These are phyloP conservation scores for Epicauta chinensis DNA, from an alignment of 1,140 invertebrate genomes.

Conservation along the genomic window DNA sequence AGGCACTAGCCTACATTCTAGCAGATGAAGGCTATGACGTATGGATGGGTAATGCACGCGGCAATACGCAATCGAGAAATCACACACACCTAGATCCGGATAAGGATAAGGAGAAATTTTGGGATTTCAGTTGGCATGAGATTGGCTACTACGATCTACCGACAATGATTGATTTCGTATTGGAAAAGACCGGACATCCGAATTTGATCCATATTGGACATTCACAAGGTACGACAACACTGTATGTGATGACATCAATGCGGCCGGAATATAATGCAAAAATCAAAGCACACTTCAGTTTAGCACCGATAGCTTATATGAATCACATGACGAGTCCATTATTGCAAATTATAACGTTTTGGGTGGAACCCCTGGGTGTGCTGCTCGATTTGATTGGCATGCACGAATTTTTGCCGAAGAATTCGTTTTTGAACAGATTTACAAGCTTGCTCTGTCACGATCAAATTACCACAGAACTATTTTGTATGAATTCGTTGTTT, in stretches of 20 bases:
- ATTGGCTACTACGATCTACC: slow-evolving; percentile 63
- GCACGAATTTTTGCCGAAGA: slow-evolving; percentile 51
- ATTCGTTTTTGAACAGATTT: slow-evolving; percentile 42
- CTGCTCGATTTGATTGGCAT: slow-evolving; percentile 43
- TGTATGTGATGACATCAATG: slow-evolving; percentile 42
- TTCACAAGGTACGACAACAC: slow-evolving; percentile 56
- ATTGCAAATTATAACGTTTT: slow-evolving; percentile 34
- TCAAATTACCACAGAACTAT: slow-evolving; percentile 41
- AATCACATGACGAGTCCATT: slow-evolving; percentile 47
- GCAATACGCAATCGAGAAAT: slow-evolving; percentile 52
- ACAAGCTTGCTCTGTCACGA: slow-evolving; percentile 45
- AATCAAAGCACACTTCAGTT: slow-evolving; percentile 48
- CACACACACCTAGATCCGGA: slow-evolving; percentile 44
- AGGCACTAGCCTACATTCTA: slow-evolving; percentile 51
- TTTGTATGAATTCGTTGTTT: slow-evolving; percentile 56
- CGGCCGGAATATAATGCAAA: slow-evolving; percentile 52
- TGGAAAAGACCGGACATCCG: slow-evolving; percentile 49
- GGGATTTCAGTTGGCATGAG: slow-evolving; percentile 57
- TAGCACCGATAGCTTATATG: slow-evolving; percentile 56
- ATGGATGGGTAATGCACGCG: slow-evolving; percentile 63
- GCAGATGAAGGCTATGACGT: slow-evolving; percentile 69
- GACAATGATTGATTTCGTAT: slow-evolving; percentile 46
- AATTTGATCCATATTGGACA: slow-evolving; percentile 74
- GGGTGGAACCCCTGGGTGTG: slow-evolving; percentile 7
- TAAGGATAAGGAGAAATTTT: slow-evolving; percentile 55